Percentiles rank a stretch among this genome's conserved stretches.
phyloP scores from a whole-genome alignment of 2,797 vertebrate genomes.

The Sitta carolinensis region DNA sequence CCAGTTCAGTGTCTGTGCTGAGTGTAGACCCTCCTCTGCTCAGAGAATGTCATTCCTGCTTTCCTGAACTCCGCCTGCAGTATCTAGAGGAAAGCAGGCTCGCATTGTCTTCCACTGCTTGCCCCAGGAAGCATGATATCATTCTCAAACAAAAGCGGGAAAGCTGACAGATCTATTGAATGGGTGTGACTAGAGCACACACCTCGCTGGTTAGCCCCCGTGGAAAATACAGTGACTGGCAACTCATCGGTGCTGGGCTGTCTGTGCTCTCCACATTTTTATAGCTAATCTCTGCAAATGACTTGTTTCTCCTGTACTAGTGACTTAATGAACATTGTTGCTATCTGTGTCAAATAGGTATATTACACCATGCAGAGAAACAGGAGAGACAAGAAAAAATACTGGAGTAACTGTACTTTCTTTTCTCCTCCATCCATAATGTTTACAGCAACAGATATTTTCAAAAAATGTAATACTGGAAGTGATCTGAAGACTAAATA shows the following conservation, averaged over 20 bases:
- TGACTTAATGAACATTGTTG: neutral
- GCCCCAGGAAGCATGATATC: slow-evolving; percentile 84
- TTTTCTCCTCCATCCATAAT: neutral
- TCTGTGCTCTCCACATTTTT: neutral
- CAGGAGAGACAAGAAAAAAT: neutral
- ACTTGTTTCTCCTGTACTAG: neutral
- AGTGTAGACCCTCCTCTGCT: slow-evolving; percentile 40
- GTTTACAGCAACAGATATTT: neutral
- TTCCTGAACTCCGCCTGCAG: slow-evolving; percentile 80
- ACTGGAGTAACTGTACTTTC: neutral
- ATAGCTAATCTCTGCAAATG: neutral
- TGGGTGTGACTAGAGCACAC: slow-evolving; percentile 75
- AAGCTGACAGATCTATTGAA: slow-evolving; percentile 80
- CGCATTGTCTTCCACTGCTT: slow-evolving; percentile 77
- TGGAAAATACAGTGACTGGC: slow-evolving; percentile 35
- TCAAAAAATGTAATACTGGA: neutral
- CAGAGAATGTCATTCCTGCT: slow-evolving; percentile 76
- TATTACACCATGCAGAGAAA: neutral
- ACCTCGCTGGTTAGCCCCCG: slow-evolving; percentile 57
- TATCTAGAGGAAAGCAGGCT: slow-evolving; percentile 76
- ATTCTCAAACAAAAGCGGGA: slow-evolving; percentile 83
- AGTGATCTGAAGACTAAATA: neutral
- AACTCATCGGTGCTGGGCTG: neutral
- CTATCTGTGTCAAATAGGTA: neutral
- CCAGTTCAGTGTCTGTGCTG: slow-evolving; percentile 46